phyloP scores from a whole-genome alignment of 2,113 vertebrate species.

The Anguilla japonica region DNA sequence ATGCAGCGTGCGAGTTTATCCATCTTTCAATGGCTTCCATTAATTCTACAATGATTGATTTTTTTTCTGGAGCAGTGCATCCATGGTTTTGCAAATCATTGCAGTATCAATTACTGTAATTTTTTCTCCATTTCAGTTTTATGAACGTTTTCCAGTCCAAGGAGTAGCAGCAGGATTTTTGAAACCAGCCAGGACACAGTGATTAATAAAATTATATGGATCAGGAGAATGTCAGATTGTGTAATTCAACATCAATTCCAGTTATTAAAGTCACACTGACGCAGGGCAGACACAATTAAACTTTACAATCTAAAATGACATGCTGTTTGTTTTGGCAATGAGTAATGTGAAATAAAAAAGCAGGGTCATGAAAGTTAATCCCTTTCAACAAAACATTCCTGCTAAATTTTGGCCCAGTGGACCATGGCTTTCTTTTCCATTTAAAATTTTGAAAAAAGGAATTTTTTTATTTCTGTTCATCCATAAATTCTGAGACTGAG shows the following conservation, averaged over 20 bases:
- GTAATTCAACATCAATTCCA: slow-evolving; percentile 17
- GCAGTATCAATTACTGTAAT: slow-evolving; percentile 20
- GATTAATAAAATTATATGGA: slow-evolving; percentile 23
- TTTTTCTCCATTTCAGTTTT: slow-evolving; percentile 2
- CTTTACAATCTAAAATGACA: slow-evolving; percentile 9
- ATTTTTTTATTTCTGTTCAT: not conserved
- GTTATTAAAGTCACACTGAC: slow-evolving; percentile 11
- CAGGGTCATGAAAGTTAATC: not conserved
- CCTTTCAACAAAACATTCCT: not conserved
- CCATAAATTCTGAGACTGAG: not conserved
- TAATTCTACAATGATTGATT: slow-evolving; percentile 7
- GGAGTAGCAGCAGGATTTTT: slow-evolving; percentile 5
- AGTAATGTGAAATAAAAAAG: slow-evolving; percentile 3
- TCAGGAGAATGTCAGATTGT: slow-evolving; percentile 19
- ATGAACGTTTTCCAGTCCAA: not conserved
- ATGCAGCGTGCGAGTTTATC: not conserved
- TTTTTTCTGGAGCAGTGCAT: not conserved
- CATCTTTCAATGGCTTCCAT: not conserved
- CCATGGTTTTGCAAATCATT: not conserved
- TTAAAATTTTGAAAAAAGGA: not conserved
- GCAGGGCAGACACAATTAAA: slow-evolving; percentile 6
- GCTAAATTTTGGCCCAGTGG: not conserved
- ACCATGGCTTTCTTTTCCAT: not conserved
- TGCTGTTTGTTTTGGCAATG: slow-evolving; percentile 3
- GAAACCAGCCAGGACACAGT: slow-evolving; percentile 11